Evolutionary conservation across 1,140 invertebrate genomes (phyloP), one percentile per base, ranked within the genome.

Genomic region (Euglossa dilemma): DNA sequence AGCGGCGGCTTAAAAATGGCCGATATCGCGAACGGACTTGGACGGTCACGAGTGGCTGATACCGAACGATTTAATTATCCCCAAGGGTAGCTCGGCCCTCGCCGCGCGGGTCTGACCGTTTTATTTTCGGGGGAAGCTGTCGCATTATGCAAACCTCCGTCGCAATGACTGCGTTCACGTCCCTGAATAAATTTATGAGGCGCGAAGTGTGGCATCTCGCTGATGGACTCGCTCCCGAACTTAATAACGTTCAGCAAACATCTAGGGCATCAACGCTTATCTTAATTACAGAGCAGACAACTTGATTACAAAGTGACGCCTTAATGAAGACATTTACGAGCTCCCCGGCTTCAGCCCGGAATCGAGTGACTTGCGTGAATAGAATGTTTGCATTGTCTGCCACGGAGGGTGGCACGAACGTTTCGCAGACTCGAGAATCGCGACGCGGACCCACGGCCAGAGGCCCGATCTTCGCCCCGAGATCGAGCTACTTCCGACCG

Each of bases 201-300:
- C 59, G 52, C 72, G 69, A 80, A 80, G 78, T 80, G 63, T 80
- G 59, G 63, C 43, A 86, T 71, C 52, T 56, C 64, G 64, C 28
- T 80, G 80, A 86, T 84, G 76, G 66, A 80, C 54, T 80, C 45
- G 64, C 69, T 45, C 43, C 43, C 50, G 64, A 82, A 87, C 78
- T 85, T 87, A 88, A 87, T 87, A 85, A 87, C 71, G 78, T 85
- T 85, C 74, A 79, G 64, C 83, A 87, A 79, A 79, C 79, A 85
- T 85, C 70, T 80, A 74, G 74, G 71, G 59, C 64, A 74, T 66
- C 71, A 56, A 75, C 63, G 66, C 56, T 78, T 71, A 74, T 85
- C 74, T 85, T 88, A 88, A 87, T 88, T 88, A 87, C 71, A 61
- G 84, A 80, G 59, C 77, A 80, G 83, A 84, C 76, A 84, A 80